Percentiles rank a stretch among this genome's conserved stretches.
These are phyloP conservation scores for Cephus rjabovi DNA, from an alignment of 2,888 invertebrate species.

Conservation along the genomic window DNA sequence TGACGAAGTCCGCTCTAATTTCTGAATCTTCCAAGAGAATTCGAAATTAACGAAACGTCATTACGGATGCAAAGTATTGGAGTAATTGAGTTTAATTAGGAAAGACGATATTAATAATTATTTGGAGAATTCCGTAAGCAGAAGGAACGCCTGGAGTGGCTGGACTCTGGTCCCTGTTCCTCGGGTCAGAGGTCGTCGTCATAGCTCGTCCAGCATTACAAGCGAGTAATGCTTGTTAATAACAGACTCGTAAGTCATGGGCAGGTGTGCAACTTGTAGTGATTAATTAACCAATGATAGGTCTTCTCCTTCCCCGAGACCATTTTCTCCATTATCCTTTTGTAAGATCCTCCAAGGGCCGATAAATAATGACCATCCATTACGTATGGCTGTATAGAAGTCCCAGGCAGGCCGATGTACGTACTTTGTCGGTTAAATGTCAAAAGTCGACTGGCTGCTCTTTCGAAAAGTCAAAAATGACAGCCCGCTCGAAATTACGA, in stretches of 20 bases:
- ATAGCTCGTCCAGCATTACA: not conserved
- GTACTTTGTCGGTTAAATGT: too few relatives aligned
- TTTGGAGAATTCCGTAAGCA: not conserved
- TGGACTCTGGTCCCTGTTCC: not conserved
- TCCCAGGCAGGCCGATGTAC: too few relatives aligned
- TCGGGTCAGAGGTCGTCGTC: not conserved
- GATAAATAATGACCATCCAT: not conserved
- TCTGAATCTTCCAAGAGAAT: not conserved
- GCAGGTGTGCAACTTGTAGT: constrained; percentile 45
- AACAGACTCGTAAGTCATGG: constrained; percentile 40
- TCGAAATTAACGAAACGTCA: not conserved
- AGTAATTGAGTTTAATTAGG: not conserved
- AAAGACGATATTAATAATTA: not conserved
- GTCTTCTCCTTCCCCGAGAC: constrained; percentile 20
- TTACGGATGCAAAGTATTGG: not conserved
- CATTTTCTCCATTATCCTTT: constrained; percentile 2
- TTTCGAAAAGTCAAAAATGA: not conserved
- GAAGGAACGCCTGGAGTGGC: not conserved
- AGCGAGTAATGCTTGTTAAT: constrained; percentile 49
- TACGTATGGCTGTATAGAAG: too few relatives aligned
- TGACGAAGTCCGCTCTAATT: not conserved
- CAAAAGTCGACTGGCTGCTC: not conserved
- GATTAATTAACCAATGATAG: constrained; percentile 55
- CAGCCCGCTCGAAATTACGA: not conserved
- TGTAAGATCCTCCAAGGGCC: not conserved